phyloP scores from a whole-genome alignment of 2,113 vertebrate species.

The Dasypus novemcinctus region DNA sequence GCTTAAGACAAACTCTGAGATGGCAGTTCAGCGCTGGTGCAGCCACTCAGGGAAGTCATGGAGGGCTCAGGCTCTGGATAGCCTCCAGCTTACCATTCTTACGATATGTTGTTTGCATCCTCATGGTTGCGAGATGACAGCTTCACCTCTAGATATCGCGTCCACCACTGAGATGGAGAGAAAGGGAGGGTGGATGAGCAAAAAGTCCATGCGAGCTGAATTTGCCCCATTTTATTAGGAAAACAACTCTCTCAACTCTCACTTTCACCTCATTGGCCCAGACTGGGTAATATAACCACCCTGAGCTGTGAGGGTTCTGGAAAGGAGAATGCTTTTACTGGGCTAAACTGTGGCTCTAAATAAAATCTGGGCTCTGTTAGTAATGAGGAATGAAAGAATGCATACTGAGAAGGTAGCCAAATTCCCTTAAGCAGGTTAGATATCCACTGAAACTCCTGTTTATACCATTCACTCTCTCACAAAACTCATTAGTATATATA shows the following conservation, averaged over 20 bases:
- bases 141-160: background rate
- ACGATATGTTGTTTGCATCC: background rate
- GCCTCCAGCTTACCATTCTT: background rate
- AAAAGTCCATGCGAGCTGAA: background rate
- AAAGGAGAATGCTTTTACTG: background rate
- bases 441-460: background rate
- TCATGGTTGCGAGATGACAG: background rate
- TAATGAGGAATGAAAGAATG: background rate
- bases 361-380: background rate
- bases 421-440: background rate
- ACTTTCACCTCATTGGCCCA: background rate
- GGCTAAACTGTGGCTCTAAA: background rate
- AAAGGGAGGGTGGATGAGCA: background rate
- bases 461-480: background rate
- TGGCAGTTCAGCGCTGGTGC: background rate
- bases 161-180: background rate
- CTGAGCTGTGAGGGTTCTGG: background rate
- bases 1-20: background rate
- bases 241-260: background rate
- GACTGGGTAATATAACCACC: background rate
- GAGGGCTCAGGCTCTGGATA: rapidly evolving
- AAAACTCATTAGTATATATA: background rate
- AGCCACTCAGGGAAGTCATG: background rate
- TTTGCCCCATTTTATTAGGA: background rate
- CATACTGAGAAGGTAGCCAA: background rate